A percentile compares a stretch with the other conserved stretches of the same genome.
Conservation (phyloP, 2,888 invertebrate species). For the Latheticus oryzae region DNA sequence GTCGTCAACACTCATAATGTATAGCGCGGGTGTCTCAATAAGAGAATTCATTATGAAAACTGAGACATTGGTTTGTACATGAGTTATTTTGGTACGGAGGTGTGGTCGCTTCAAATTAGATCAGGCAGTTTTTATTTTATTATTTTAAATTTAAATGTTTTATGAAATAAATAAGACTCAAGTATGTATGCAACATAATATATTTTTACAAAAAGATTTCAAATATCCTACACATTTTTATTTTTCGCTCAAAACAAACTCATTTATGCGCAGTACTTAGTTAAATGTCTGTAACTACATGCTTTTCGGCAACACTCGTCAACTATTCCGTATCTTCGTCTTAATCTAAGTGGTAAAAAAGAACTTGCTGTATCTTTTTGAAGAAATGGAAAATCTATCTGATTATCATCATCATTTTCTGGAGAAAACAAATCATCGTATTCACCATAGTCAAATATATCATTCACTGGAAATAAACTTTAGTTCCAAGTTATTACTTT, state of each 20-base stretch:
- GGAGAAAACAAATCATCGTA: slow-evolving; percentile 20
- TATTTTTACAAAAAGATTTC: slow-evolving; percentile 22
- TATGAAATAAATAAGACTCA: slow-evolving; percentile 1
- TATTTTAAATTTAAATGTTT: not conserved
- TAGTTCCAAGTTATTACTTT: too few species aligned
- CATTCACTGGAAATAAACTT: slow-evolving; percentile 25
- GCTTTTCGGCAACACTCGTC: slow-evolving; percentile 34
- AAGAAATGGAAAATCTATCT: slow-evolving; percentile 27
- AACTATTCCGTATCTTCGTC: slow-evolving; percentile 22
- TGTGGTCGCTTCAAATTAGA: not conserved
- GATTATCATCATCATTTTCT: slow-evolving; percentile 26
- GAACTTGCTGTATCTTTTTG: slow-evolving; percentile 23
- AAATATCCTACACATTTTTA: not conserved
- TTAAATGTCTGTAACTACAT: slow-evolving; percentile 19
- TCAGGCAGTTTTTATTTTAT: not conserved
- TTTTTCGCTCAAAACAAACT: slow-evolving; percentile 2
- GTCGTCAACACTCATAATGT: too few species aligned
- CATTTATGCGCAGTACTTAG: slow-evolving; percentile 20
- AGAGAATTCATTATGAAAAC: slow-evolving; percentile 1
- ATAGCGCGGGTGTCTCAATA: not conserved
- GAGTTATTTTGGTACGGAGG: not conserved
- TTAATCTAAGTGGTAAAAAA: slow-evolving; percentile 18
- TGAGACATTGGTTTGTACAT: not conserved
- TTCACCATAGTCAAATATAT: slow-evolving; percentile 22
- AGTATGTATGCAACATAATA: slow-evolving; percentile 14